Evolutionary conservation across 1,140 invertebrate species (phyloP), one percentile per base, ranked within the genome.

Genomic region (Teleogryllus occipitalis): DNA sequence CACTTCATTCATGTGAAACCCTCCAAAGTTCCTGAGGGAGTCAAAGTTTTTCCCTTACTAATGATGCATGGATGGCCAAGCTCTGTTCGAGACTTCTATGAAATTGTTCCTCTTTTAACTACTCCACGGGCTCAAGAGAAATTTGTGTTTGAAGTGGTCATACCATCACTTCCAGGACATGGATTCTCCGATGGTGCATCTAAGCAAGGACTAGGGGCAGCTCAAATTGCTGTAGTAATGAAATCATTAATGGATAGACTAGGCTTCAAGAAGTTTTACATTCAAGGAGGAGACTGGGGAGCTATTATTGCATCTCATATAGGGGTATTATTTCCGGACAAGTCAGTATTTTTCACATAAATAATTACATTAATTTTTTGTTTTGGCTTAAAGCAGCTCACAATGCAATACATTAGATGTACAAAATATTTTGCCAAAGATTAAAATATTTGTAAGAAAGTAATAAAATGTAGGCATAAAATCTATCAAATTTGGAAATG

Each of bases 61-160:
- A 90, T 89, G 1, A 82, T 95, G 7, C 96, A 98, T 83, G 96
- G 96, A 18, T 98, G 96, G 96, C 96, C 96, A 7, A 95, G 96
- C 47, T 95, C 94, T 0, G 88, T 97, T 7, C 88, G 93, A 15
- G 95, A 97, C 85, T 97, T 97, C 82, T 84, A 85, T 48, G 87
- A 89, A 81, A 82, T 88, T 21, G 87, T 94, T 75, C 93, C 93
- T 0, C 78, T 92, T 7, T 85, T 96, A 1, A 93, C 89, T 0
- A 89, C 87, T 1, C 87, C 90, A 7, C 85, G 87, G 76, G 84
- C 87, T 47, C 88, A 88, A 10, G 86, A 88, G 73, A 87, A 92
- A 81, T 91, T 93, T 82, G 93, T 92, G 2, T 93, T 96, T 82
- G 94, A 96, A 86, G 86, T 96, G 1, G 89, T 97, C 22, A 90